Percentiles rank a stretch among this genome's conserved stretches.
These are phyloP conservation scores for Mastacembelus armatus DNA, from an alignment of 2,797 vertebrate genomes.

Conservation along the genomic window DNA sequence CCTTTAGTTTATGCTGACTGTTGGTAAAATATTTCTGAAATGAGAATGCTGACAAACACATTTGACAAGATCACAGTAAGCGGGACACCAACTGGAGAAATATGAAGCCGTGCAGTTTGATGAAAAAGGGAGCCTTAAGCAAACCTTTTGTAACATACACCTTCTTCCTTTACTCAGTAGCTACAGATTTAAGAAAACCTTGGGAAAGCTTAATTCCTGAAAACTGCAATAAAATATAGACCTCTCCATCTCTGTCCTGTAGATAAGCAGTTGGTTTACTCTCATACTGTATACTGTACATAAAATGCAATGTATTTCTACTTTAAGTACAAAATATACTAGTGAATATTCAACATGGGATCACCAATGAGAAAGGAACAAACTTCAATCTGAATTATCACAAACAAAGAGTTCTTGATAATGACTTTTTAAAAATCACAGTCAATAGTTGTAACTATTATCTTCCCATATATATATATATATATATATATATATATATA, in stretches of 20 bases:
- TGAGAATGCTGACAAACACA: not conserved
- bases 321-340: not conserved
- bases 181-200: constrained; percentile 18
- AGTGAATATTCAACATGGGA: no score
- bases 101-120: not conserved
- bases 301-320: not conserved
- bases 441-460: no score
- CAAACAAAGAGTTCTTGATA: no score
- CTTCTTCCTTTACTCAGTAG: constrained; percentile 17
- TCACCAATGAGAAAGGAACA: no score
- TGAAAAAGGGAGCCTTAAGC: constrained; percentile 7
- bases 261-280: not conserved
- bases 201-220: constrained; percentile 15
- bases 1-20: no score
- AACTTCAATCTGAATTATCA: no score
- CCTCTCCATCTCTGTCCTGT: no score
- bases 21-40: no score
- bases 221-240: no score
- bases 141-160: constrained; percentile 1
- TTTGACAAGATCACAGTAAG: not conserved
- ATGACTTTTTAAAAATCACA: no score
- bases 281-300: not conserved
- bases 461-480: no score
- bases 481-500: no score
- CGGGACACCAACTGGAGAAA: not conserved